Evolutionary conservation across 2,888 invertebrate species (phyloP).

Genomic region (Amiota communis): DNA sequence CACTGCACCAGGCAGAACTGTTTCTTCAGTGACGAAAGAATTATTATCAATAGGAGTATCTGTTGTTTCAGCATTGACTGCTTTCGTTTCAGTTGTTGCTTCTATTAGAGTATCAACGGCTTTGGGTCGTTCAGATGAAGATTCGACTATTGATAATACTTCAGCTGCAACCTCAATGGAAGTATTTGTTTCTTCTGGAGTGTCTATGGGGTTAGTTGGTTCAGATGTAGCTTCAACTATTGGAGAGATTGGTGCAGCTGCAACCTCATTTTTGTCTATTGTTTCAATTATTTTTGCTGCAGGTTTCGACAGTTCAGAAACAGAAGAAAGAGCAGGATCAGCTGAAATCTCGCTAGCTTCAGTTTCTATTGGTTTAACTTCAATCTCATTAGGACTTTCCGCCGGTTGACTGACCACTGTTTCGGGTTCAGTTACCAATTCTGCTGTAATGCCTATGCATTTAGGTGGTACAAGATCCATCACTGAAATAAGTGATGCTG

Average conservation of each 20-base stretch:
- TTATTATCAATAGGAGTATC: background rate
- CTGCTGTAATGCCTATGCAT: background rate
- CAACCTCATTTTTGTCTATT: background rate
- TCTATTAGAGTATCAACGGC: background rate
- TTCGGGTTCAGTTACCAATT: background rate
- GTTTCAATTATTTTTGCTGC: background rate
- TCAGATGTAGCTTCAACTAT: background rate
- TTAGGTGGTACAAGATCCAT: background rate
- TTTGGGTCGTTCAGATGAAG: background rate
- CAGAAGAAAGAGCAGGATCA: background rate
- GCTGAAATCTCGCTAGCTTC: background rate
- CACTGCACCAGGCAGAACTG: too few species aligned
- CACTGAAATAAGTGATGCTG: background rate
- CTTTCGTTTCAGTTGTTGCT: conserved; percentile 6
- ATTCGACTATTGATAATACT: background rate
- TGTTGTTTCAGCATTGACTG: background rate
- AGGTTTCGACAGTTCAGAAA: background rate
- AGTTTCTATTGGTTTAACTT: background rate
- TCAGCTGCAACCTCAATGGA: background rate
- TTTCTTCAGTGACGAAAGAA: too few species aligned
- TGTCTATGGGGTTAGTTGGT: background rate
- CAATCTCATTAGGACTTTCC: background rate
- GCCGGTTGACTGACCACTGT: background rate
- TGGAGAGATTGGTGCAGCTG: background rate
- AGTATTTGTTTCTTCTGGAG: background rate